Evolutionary conservation across 2,797 vertebrate genomes (phyloP).

Genomic region (Alcedo quadribrachys): DNA sequence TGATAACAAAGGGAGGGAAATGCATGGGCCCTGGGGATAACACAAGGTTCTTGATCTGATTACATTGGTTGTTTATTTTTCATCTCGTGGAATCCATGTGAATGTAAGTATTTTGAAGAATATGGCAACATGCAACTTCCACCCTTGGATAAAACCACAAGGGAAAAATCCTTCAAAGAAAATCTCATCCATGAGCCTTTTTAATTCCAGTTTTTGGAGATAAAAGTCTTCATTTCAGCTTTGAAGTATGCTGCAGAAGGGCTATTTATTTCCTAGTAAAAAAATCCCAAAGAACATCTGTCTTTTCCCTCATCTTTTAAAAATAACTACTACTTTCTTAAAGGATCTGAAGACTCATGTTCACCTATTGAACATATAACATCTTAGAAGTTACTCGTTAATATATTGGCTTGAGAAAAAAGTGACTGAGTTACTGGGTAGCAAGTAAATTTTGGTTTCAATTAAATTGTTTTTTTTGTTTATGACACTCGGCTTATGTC

Average conservation of each 20-base stretch:
- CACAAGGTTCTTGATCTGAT: background rate
- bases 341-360: background rate
- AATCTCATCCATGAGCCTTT: background rate
- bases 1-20: background rate
- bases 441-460: background rate
- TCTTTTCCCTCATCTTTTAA: background rate
- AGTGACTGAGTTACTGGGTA: accelerated
- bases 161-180: background rate
- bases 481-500: background rate
- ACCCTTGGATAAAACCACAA: background rate
- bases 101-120: background rate
- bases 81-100: background rate
- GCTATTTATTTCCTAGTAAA: background rate
- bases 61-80: background rate
- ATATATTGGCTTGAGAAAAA: background rate
- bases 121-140: background rate
- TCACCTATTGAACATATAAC: background rate
- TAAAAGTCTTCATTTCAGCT: background rate
- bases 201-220: background rate
- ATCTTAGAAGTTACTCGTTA: background rate
- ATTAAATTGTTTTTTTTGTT: background rate
- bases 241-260: background rate
- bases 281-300: background rate
- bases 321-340: background rate
- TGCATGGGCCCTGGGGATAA: background rate